Evolutionary conservation across 1,140 invertebrate species (phyloP).

Genomic region (Drosophila sp.): DNA sequence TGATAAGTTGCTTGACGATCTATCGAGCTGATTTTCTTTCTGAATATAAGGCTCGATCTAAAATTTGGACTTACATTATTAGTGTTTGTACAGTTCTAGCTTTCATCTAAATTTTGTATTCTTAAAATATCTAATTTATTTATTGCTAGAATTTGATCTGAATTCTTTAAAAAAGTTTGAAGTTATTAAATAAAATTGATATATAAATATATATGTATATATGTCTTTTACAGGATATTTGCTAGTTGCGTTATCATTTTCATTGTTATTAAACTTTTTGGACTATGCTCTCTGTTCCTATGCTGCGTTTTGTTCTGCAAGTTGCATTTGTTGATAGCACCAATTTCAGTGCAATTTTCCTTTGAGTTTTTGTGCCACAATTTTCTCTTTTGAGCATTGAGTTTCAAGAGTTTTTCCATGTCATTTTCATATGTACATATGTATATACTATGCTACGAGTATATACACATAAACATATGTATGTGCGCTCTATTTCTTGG

Average conservation of each 20-base stretch:
- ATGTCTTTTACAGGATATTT: no score
- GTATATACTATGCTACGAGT: slow-evolving; percentile 5
- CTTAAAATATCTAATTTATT: no score
- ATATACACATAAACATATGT: slow-evolving; percentile 2
- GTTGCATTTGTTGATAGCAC: slow-evolving; percentile 64
- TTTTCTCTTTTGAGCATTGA: slow-evolving; percentile 43
- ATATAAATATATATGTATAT: no score
- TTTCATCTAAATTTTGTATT: no score
- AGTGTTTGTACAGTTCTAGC: no score
- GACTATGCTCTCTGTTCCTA: slow-evolving; percentile 33
- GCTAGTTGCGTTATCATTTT: not conserved
- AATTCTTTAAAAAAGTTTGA: no score
- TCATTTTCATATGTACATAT: slow-evolving; percentile 63
- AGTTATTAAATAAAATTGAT: no score
- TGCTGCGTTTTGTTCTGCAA: slow-evolving; percentile 53
- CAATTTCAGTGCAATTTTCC: slow-evolving; percentile 72
- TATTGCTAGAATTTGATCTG: no score
- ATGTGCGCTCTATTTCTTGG: slow-evolving; percentile 59
- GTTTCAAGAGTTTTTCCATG: slow-evolving; percentile 53
- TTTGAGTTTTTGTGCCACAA: slow-evolving; percentile 31
- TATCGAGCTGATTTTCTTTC: no score
- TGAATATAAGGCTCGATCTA: no score
- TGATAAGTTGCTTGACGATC: no score
- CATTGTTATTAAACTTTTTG: slow-evolving; percentile 45
- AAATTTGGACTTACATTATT: no score